These are phyloP conservation scores for Coturnix japonica DNA, from an alignment of 2,113 vertebrate genomes.

Conservation along the genomic window DNA sequence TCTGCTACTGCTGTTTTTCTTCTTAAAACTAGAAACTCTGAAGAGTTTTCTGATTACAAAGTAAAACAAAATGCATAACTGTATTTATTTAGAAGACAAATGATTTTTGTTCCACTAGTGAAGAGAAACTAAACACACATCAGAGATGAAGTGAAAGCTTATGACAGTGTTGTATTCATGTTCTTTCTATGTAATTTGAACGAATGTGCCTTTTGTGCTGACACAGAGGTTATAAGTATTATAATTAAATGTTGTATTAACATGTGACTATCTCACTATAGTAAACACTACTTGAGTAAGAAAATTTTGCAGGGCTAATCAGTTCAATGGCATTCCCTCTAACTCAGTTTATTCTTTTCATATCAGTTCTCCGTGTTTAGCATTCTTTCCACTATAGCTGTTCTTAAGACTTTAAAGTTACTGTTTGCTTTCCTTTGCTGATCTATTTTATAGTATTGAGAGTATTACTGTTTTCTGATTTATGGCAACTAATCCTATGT, in stretches of 20 bases:
- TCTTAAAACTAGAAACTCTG: neutral
- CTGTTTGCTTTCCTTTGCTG: neutral
- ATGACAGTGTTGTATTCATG: neutral
- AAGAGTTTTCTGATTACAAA: neutral
- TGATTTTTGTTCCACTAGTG: rapidly evolving
- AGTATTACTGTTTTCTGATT: neutral
- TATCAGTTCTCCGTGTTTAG: neutral
- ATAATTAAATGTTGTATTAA: constrained; percentile 42
- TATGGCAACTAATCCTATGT: constrained; percentile 34
- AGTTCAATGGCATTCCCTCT: neutral
- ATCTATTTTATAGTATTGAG: constrained; percentile 5
- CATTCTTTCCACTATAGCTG: neutral
- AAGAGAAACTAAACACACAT: neutral
- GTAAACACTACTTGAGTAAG: neutral
- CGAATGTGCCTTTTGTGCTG: neutral
- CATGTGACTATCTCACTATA: neutral
- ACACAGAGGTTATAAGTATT: neutral
- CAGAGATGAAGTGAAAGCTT: neutral
- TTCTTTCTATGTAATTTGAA: constrained; percentile 15
- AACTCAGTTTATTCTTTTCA: neutral
- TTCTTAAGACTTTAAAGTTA: neutral
- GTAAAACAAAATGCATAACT: neutral
- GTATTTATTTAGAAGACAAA: neutral
- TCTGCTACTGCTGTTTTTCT: neutral
- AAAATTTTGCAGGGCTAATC: constrained; percentile 17